Base-by-base conservation (phyloP, 2,797 vertebrate species). In the Schizopygopsis pylzovi region DNA sequence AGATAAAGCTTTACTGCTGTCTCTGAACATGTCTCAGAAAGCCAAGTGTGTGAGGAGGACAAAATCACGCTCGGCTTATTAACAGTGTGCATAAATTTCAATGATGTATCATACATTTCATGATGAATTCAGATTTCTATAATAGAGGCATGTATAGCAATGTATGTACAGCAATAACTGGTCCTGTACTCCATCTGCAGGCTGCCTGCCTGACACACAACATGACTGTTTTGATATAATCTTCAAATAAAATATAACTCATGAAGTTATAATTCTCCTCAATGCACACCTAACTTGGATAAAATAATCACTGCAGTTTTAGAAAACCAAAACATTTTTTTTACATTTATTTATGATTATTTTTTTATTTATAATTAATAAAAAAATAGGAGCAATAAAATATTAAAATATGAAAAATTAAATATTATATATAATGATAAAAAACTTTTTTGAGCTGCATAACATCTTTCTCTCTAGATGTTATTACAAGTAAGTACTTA, bases 161-260 rank as follows among this genome's bases (percentile, higher is more conserved):
- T 16, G 37, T 28, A 43, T 56, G n/a, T 73, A 71, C 18, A 39
- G 11, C 22, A 83, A 52, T 11, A 71, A 16, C 20, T 78, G 54
- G 54, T 73, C 41, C 52, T 47, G 45, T 63, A 63, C 79, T 68
- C 41, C 73, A 85, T 85, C 71, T 85, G 41, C 84, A 87, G 83
- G 65, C 71, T 77, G 54, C n/a, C 61, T 49, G 6, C 47, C 9
- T 9, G 13, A 52, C 45, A 52, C 28, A 81, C 79, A 65, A 52
- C 16, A 61, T 61, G n/a, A 43, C 7, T 39, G 41, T 13, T 20
- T 39, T 49, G 37, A 83, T 2, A 73, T 22, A 33, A 43, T 61
- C 28, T 45, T 25, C n/a, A 63, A 20, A 33, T 28, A 22, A 18
- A 41, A 45, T 28, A 18, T 6, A 54, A 20, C 8, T 33, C 47